phyloP scores from a whole-genome alignment of 2,888 invertebrate genomes.

The Andrena minutula region DNA sequence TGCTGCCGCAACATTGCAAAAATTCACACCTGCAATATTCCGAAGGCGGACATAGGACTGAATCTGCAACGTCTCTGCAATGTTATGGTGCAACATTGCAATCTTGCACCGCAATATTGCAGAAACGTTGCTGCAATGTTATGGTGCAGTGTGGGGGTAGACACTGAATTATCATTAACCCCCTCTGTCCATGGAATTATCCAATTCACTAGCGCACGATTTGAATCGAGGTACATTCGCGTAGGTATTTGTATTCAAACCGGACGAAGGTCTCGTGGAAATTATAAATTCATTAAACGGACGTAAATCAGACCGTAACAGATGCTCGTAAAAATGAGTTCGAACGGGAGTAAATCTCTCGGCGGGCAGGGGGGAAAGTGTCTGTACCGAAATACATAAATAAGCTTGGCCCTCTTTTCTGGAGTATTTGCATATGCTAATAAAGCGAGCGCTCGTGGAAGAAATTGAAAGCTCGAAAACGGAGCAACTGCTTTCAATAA shows the following conservation, averaged over 20 bases:
- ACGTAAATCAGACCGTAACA: conserved; percentile 29
- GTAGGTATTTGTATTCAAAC: background rate
- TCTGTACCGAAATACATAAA: conserved; percentile 52
- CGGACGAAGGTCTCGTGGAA: background rate
- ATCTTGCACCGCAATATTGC: too few species aligned
- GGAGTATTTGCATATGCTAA: conserved; percentile 57
- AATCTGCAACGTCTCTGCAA: too few species aligned
- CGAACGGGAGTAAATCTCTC: conserved; percentile 31
- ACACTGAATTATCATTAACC: background rate
- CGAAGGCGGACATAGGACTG: too few species aligned
- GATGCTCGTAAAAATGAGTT: conserved; percentile 31
- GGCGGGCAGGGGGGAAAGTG: conserved; percentile 11
- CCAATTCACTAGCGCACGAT: background rate
- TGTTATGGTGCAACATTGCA: too few species aligned
- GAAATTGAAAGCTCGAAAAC: conserved; percentile 49
- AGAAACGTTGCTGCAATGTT: too few species aligned
- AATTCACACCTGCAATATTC: too few species aligned
- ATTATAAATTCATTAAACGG: conserved; percentile 41
- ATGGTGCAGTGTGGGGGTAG: too few species aligned
- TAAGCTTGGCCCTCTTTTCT: conserved; percentile 49
- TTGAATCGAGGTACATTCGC: background rate
- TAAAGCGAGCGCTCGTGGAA: conserved; percentile 39
- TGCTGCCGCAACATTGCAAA: too few species aligned
- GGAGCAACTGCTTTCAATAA: conserved; percentile 38
- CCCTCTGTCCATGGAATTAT: background rate